Conservation (phyloP, 1,140 invertebrate species). For the Xylocopa sonorina region DNA sequence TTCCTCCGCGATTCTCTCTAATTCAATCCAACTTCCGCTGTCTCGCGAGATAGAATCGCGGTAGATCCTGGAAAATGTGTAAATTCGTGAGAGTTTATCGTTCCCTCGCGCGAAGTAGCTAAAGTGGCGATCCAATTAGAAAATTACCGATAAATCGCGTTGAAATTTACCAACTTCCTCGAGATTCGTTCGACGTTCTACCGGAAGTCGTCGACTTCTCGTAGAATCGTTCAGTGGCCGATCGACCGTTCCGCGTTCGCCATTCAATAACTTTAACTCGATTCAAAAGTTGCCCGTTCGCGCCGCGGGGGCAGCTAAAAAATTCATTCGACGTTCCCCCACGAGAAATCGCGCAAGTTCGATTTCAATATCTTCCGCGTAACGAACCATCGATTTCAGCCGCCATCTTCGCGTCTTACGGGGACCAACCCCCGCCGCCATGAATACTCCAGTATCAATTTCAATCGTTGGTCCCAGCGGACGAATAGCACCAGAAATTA, state of each 20-base stretch:
- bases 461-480: not conserved
- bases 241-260: not conserved
- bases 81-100: not conserved
- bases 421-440: not conserved
- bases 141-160: too few species aligned
- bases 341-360: constrained; percentile 14
- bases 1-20: constrained; percentile 23
- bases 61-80: not conserved
- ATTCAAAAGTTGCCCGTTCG: constrained; percentile 3
- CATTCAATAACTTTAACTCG: constrained; percentile 2
- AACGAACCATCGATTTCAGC: constrained; percentile 24
- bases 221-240: not conserved
- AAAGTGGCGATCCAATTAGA: too few species aligned
- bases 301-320: not conserved
- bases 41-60: not conserved
- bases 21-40: constrained; percentile 20
- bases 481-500: not conserved
- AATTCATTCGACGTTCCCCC: constrained; percentile 17
- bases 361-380: constrained; percentile 9
- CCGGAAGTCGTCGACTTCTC: too few species aligned
- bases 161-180: too few species aligned
- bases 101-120: not conserved
- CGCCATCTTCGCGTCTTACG: not conserved
- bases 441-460: constrained; percentile 2
- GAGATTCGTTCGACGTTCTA: too few species aligned